Evolutionary conservation across 2,888 invertebrate species (phyloP), one percentile per base, ranked within the genome.

Genomic region (Notocelia uddmanniana): DNA sequence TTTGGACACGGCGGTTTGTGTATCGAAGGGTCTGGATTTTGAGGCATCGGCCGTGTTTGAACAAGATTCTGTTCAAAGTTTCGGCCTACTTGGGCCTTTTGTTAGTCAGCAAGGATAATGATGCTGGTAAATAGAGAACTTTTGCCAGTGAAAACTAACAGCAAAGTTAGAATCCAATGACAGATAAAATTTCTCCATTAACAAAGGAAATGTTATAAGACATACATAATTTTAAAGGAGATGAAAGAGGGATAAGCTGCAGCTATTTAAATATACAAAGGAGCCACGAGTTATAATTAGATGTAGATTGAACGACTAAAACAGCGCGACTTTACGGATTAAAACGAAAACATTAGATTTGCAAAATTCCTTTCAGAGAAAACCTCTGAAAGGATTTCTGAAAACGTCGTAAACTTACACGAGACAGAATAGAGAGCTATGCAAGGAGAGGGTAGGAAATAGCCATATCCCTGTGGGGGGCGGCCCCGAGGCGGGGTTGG

Each of bases 391-490:
- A 21, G 18, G 11, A 59, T 54, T 67, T 68, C 37, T 48, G 52
- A 69, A 69, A 69, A 60, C 68, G 26, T 68, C 60, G 48, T 68
- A 68, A 63, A 52, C 68, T 69, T 69, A 63, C 57, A 68, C 62
- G 62, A 55, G 34, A 78, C 81, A 78, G 81, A 84, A 84, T 83
- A 84, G 78, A 84, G 78, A 79, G 81, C 84, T 85, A 81, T 84
- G 82, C 82, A 85, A 87, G 84, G 80, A 85, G 80, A 83, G 83
- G 80, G 85, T 80, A 83, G 87, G 87, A 89, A 89, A 89, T 87
- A 85, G 87, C 84, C 82, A 80, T 85, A 85, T 89, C 84, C 84
- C 83, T 85, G 84, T 83, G 75, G 80, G 80, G 73, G 76, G 58
- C 77, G 73, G 74, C 45, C 70, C 76, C 79, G 76, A 74, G 81